A percentile compares a stretch with the other conserved stretches of the same genome.
Evolutionary conservation across 2,797 vertebrate species (phyloP).

Genomic region (Oreortyx pictus): DNA sequence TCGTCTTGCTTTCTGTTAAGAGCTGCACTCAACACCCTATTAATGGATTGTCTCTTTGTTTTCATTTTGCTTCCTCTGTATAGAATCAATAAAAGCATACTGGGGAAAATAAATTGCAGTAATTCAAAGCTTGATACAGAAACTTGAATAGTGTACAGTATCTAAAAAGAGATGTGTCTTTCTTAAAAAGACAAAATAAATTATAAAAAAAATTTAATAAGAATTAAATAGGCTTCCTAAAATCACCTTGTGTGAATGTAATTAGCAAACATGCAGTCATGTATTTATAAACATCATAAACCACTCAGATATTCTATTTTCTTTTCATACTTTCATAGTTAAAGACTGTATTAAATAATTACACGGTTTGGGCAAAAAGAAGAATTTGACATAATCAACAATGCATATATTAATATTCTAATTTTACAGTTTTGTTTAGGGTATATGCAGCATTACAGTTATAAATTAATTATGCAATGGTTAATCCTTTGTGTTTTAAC

Average conservation of each 20-base stretch:
- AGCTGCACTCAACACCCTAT: neutral
- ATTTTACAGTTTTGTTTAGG: slow-evolving; percentile 63
- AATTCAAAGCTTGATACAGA: neutral
- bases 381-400: slow-evolving; percentile 45
- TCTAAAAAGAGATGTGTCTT: neutral
- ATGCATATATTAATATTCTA: slow-evolving; percentile 70
- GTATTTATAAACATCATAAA: slow-evolving; percentile 8
- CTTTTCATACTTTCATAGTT: slow-evolving; percentile 10
- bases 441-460: slow-evolving; percentile 47
- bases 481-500: slow-evolving; percentile 72
- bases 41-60: neutral
- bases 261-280: neutral
- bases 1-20: neutral
- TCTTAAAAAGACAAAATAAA: neutral
- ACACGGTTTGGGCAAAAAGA: slow-evolving; percentile 54
- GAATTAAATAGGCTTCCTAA: neutral
- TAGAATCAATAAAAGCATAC: neutral
- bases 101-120: neutral
- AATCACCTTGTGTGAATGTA: neutral
- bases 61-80: neutral
- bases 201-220: neutral
- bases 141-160: neutral
- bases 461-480: slow-evolving; percentile 70
- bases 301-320: neutral
- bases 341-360: slow-evolving; percentile 71